Evolutionary conservation across 2,888 invertebrate genomes (phyloP).

Genomic region (Agonopterix subpropinquella): DNA sequence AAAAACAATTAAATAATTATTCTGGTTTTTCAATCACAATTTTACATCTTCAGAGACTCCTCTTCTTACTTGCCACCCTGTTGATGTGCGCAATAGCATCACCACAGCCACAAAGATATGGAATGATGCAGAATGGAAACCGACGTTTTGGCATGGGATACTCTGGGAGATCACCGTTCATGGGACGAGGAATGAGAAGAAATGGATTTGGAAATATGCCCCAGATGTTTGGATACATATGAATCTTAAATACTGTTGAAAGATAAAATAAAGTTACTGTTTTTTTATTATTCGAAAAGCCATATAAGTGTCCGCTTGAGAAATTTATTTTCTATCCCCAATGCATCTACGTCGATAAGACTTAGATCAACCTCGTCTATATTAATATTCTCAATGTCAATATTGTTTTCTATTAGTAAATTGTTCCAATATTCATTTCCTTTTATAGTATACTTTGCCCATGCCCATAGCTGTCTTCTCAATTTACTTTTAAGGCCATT

Average conservation of each 20-base stretch:
- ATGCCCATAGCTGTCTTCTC: constrained; percentile 26
- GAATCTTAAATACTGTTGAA: too few species aligned
- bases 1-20: too few species aligned
- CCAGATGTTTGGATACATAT: too few species aligned
- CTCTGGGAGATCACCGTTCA: too few species aligned
- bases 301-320: constrained; percentile 25
- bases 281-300: constrained; percentile 26
- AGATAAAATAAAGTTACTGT: background rate
- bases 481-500: constrained; percentile 22
- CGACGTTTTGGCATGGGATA: background rate
- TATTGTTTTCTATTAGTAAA: constrained; percentile 20
- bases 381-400: constrained; percentile 31
- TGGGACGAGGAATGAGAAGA: background rate
- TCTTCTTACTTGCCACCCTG: background rate
- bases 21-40: too few species aligned
- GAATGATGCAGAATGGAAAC: background rate
- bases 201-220: background rate
- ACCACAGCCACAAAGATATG: background rate
- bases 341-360: constrained; percentile 28
- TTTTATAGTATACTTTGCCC: constrained; percentile 8
- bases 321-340: constrained; percentile 30
- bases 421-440: too few species aligned
- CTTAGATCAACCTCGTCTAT: constrained; percentile 29
- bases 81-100: background rate
- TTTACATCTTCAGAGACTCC: background rate